phyloP scores from a whole-genome alignment of 2,888 invertebrate genomes.

The Ophioninae sp. region DNA sequence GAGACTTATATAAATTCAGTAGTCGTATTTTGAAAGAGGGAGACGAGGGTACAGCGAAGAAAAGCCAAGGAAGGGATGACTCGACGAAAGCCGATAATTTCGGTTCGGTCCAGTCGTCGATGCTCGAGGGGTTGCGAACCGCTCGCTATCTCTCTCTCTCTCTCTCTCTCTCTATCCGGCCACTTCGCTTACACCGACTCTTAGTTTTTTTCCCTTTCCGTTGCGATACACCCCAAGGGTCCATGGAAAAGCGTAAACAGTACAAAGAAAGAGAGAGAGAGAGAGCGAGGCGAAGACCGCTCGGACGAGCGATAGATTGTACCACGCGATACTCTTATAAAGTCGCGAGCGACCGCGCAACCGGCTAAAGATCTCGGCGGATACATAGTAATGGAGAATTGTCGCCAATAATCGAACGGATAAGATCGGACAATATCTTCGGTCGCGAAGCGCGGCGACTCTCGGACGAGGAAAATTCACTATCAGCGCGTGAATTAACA shows the following conservation, averaged over 20 bases:
- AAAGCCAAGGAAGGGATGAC: constrained; percentile 54
- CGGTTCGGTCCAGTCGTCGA: constrained; percentile 54
- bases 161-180: constrained; percentile 8
- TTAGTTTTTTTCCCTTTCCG: constrained; percentile 29
- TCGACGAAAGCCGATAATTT: constrained; percentile 62
- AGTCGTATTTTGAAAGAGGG: constrained; percentile 49
- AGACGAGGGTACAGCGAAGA: constrained; percentile 33
- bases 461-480: constrained; percentile 19
- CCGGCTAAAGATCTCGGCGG: constrained; percentile 75
- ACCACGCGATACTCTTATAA: constrained; percentile 71
- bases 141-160: constrained; percentile 31
- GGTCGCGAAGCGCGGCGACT: constrained; percentile 6
- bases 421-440: constrained; percentile 61
- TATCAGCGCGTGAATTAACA: constrained; percentile 52
- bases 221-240: neutral
- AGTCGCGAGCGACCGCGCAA: constrained; percentile 75
- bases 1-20: constrained; percentile 57
- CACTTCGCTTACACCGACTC: constrained; percentile 29
- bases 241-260: constrained; percentile 69
- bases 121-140: constrained; percentile 51
- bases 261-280: neutral
- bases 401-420: constrained; percentile 79
- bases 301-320: constrained; percentile 73
- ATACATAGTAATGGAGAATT: constrained; percentile 81
- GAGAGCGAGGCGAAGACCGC: constrained; percentile 26